Conservation (phyloP, 2,113 vertebrate species). For the Eonycteris spelaea region DNA sequence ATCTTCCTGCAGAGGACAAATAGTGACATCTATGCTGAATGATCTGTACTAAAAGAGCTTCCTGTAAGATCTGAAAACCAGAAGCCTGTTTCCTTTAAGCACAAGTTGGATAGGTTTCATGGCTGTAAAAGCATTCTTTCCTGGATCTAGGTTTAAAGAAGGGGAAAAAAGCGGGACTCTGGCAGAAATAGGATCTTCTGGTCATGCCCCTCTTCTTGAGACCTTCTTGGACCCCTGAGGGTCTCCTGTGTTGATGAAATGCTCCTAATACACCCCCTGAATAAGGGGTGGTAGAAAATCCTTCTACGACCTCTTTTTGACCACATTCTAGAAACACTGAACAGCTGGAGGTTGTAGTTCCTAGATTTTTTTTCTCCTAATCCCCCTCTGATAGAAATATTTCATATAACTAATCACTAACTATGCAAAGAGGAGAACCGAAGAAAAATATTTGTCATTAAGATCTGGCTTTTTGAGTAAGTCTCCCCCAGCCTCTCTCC, state of each 20-base stretch:
- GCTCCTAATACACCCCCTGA: neutral
- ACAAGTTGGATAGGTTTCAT: neutral
- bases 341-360: neutral
- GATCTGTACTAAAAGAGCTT: neutral
- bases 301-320: neutral
- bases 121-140: neutral
- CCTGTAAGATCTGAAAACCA: slow-evolving; percentile 38
- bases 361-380: neutral
- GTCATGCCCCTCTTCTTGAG: neutral
- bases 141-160: neutral
- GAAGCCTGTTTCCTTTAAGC: slow-evolving; percentile 18
- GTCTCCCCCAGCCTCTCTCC: neutral
- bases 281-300: neutral
- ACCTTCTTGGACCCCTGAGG: neutral
- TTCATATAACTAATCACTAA: neutral
- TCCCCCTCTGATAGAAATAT: neutral
- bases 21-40: neutral
- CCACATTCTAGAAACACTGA: neutral
- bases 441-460: neutral
- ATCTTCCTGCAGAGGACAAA: slow-evolving; percentile 45
- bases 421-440: neutral
- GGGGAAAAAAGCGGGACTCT: neutral
- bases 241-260: neutral
- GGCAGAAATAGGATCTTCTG: neutral
- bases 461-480: neutral